Conservation (phyloP, 2,113 vertebrate genomes). For the Mastomys natalensis region DNA sequence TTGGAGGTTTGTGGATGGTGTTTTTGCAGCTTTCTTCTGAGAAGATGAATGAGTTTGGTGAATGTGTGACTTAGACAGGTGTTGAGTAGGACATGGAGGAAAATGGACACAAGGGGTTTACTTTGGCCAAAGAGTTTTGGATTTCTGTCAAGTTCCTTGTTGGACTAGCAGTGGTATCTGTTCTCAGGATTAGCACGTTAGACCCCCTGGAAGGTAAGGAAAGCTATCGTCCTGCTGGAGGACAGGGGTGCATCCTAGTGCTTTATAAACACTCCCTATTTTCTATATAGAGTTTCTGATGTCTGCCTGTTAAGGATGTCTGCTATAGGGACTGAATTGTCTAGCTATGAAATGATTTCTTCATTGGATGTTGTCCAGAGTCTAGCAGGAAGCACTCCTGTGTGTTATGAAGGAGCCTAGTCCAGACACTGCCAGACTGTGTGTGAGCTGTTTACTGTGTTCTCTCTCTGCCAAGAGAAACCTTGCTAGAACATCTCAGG, state of each 20-base stretch:
- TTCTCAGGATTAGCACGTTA: not conserved
- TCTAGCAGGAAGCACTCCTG: conserved; percentile 41
- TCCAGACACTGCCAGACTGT: conserved; percentile 2
- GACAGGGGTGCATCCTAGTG: not conserved
- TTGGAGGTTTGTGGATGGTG: not conserved
- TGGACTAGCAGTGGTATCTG: not conserved
- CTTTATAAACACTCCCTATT: conserved; percentile 10
- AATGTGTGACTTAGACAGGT: not conserved
- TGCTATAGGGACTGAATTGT: not conserved
- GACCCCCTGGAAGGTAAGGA: not conserved
- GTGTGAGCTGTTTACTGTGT: conserved; percentile 44
- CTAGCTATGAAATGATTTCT: conserved; percentile 58
- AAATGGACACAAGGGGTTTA: not conserved
- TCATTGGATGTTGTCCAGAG: not conserved
- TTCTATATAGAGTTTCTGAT: conserved; percentile 10
- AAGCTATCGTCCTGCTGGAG: not conserved
- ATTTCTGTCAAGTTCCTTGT: conserved; percentile 62
- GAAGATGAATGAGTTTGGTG: not conserved
- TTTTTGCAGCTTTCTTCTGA: not conserved
- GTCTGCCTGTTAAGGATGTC: conserved; percentile 13
- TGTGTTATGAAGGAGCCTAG: conserved; percentile 48
- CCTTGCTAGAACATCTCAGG: conserved; percentile 23
- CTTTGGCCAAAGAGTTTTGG: conserved; percentile 1
- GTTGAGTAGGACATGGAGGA: not conserved
- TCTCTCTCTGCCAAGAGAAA: conserved; percentile 47